phyloP scores from a whole-genome alignment of 1,140 invertebrate species.

The Drosophila nebulosa region DNA sequence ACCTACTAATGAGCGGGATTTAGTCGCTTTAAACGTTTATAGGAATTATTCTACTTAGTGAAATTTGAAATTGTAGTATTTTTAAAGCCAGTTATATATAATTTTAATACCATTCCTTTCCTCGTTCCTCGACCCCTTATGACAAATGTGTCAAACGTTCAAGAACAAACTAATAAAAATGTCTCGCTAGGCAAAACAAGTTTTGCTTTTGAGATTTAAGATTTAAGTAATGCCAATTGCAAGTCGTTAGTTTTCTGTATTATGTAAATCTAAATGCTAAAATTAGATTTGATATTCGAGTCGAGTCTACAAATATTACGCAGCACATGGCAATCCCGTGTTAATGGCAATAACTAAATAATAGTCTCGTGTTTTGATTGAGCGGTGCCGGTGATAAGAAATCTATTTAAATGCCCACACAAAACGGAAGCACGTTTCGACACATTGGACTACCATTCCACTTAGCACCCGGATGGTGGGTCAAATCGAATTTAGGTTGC shows the following conservation, averaged over 20 bases:
- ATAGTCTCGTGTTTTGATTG: conserved; percentile 32
- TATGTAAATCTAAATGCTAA: background rate
- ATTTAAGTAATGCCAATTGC: background rate
- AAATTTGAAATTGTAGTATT: too few relatives aligned
- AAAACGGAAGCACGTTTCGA: conserved; percentile 31
- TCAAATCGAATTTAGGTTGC: background rate
- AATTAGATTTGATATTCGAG: background rate
- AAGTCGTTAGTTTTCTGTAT: background rate
- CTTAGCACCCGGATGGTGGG: conserved; percentile 35
- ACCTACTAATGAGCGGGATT: too few relatives aligned
- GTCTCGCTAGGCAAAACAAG: background rate
- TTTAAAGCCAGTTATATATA: too few relatives aligned
- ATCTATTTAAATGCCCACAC: too few relatives aligned
- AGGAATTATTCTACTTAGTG: too few relatives aligned
- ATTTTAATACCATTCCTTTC: too few relatives aligned
- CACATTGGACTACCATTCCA: background rate
- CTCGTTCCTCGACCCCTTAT: too few relatives aligned
- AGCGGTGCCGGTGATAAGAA: background rate
- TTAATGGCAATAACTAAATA: conserved; percentile 14
- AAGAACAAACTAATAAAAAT: background rate
- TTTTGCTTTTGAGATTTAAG: background rate
- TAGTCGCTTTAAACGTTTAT: too few relatives aligned
- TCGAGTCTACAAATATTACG: background rate
- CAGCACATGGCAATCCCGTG: conserved; percentile 28
- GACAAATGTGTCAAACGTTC: background rate